Conservation (phyloP, 30 jellyfish, hydroid and myxozoan species). For the Turritopsis rubra region DNA sequence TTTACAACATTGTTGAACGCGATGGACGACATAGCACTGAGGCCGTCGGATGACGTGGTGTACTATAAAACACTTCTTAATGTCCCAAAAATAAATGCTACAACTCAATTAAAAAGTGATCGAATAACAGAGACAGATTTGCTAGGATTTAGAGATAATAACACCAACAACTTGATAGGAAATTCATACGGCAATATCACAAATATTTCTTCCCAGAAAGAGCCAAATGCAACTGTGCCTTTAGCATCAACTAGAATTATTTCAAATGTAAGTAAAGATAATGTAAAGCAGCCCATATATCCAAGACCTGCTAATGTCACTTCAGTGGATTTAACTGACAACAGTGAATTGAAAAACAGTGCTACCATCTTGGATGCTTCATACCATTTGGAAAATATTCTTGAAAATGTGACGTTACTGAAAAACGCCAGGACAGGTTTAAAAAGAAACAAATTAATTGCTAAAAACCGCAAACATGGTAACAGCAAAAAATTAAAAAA, state of each 20-base stretch:
- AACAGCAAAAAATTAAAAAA: not conserved
- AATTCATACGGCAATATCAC: not conserved
- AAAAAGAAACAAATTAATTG: not conserved
- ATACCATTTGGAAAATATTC: not conserved
- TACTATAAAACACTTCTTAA: not conserved
- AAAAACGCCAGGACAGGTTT: slow-evolving; percentile 4
- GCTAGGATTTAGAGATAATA: not conserved
- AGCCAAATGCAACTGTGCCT: not conserved
- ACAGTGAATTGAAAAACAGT: not conserved
- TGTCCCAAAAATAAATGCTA: not conserved
- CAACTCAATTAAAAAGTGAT: not conserved
- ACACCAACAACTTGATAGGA: not conserved
- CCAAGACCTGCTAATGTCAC: not conserved
- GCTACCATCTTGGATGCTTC: not conserved
- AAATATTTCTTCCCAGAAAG: not conserved
- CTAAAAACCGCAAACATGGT: not conserved
- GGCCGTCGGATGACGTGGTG: not conserved
- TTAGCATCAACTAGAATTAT: too few species aligned
- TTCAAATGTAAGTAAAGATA: not conserved
- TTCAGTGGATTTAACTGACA: not conserved
- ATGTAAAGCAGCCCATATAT: not conserved
- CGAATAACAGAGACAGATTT: not conserved
- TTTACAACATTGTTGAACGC: not conserved
- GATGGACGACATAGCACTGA: not conserved
- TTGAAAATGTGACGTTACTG: not conserved